Base-by-base conservation (phyloP, 2,888 invertebrate species). In the Tetrapedia diversipes region DNA sequence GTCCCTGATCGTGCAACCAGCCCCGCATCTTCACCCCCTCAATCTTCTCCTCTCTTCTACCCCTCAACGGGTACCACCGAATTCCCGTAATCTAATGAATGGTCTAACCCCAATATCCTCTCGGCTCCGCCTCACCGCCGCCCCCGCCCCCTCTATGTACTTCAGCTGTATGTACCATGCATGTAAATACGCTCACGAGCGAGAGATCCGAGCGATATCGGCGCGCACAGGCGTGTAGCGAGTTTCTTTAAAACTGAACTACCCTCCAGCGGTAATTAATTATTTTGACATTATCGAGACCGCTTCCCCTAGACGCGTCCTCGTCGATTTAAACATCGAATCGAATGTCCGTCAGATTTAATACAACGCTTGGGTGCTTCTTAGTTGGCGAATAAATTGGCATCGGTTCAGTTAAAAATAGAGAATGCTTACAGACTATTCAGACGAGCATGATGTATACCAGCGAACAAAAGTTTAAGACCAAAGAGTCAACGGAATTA, bases 31-130 rank as follows among this genome's bases (percentile, higher is more conserved):
- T 77, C 79, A 47, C 53, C 59, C 65, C 41, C 24, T 54, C 57
- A 32, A 61, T 75, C 59, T 67, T 66, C 75, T 66, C 76, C 37
- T 47, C 77, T 68, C 67, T 77, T 67, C 70, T 64, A 51, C 74
- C 77, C 78, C 61, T 76, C 60, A 61, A 63, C 81, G 80, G 77
- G 68, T 73, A 82, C 86, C 84, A 69, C 83, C 84, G 83, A 90
- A 89, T 89, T 90, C 88, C 85, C 89, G 87, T 90, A 89, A 90
- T 90, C 89, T 90, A 89, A 90, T 89, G 89, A 89, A 89, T 88
- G 87, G 87, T 79, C 85, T 84, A 79, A 86, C 87, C 86, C 87
- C 85, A 81, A 88, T 86, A 86, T 89, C 85, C 85, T 86, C 86
- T 84, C 75, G 81, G 84, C 83, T 83, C 82, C 79, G 80, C 82